Evolutionary conservation across 2,797 vertebrate genomes (phyloP).

Genomic region (Micrastur ruficollis): DNA sequence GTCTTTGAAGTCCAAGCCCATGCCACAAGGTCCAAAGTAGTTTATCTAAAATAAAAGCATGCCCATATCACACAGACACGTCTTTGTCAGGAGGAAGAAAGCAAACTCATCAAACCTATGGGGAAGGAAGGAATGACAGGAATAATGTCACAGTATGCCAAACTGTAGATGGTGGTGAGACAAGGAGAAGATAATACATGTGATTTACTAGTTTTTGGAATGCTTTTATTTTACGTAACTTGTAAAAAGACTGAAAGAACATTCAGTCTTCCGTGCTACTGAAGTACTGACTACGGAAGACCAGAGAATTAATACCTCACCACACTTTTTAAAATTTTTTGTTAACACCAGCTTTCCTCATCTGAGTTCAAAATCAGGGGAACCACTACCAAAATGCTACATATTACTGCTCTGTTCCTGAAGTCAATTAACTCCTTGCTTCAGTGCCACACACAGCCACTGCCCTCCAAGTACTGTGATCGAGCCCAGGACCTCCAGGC

Average conservation of each 20-base stretch:
- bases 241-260: not conserved
- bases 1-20: not conserved
- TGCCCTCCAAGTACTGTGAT: not conserved
- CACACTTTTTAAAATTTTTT: not conserved
- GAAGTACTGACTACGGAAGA: not conserved
- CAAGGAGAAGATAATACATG: not conserved
- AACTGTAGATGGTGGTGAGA: not conserved
- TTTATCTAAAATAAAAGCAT: not conserved
- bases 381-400: not conserved
- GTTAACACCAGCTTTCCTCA: not conserved
- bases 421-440: not conserved
- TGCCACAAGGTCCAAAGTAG: not conserved
- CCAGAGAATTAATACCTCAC: not conserved
- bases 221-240: not conserved
- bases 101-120: not conserved
- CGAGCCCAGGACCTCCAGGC: not conserved
- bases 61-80: fast-evolving
- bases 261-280: not conserved
- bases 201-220: not conserved
- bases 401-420: not conserved
- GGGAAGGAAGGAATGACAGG: not conserved
- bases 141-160: not conserved
- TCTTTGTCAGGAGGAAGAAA: not conserved
- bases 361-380: not conserved
- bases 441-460: not conserved